These are phyloP conservation scores for Troilus luridus DNA, from an alignment of 2,888 invertebrate genomes.

Conservation along the genomic window DNA sequence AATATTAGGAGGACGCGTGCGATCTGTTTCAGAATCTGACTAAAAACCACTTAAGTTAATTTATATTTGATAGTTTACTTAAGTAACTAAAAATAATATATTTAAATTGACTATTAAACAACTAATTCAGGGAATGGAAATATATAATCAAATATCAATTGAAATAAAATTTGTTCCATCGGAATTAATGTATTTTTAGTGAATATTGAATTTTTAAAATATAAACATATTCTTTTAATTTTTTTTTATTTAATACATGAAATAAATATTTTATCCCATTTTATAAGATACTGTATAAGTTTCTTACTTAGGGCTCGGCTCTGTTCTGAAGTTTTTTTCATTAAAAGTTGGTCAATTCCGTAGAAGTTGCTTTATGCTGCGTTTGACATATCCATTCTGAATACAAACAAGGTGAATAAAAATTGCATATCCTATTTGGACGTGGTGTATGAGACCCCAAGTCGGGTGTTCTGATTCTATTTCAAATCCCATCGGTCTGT, in stretches of 20 bases:
- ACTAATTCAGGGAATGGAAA: too few species aligned
- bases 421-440: slow-evolving; percentile 18
- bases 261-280: neutral
- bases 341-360: neutral
- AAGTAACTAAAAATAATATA: too few species aligned
- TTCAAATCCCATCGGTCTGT: neutral
- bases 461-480: slow-evolving; percentile 3
- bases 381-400: slow-evolving; percentile 21
- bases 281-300: neutral
- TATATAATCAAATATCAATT: too few species aligned
- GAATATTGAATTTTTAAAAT: too few species aligned
- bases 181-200: too few species aligned
- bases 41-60: neutral
- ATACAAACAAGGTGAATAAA: neutral
- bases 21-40: neutral
- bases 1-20: neutral
- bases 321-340: neutral
- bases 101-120: too few species aligned
- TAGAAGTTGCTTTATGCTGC: neutral
- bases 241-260: neutral
- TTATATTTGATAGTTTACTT: too few species aligned
- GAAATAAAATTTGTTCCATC: too few species aligned
- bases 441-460: neutral
- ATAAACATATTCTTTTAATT: neutral
- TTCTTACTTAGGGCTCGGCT: neutral